A percentile compares a stretch with the other conserved stretches of the same genome.
Conservation (phyloP, 2,888 invertebrate genomes). For the Apodemia duryi region DNA sequence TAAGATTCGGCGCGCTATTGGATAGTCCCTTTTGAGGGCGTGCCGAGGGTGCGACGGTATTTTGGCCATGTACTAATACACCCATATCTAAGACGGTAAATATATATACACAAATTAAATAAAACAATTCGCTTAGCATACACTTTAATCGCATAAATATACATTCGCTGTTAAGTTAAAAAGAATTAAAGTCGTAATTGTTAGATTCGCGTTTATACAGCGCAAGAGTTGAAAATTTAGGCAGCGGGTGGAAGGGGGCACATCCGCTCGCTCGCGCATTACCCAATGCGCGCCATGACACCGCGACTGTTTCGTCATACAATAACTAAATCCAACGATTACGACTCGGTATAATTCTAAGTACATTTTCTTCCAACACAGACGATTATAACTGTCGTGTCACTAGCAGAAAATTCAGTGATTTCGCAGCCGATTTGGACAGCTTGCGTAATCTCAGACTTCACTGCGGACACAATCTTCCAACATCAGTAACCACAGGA, state of each 20-base stretch:
- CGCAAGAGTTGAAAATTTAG: slow-evolving; percentile 54
- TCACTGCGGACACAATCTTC: slow-evolving; percentile 66
- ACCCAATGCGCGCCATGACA: slow-evolving; percentile 63
- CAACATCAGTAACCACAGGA: slow-evolving; percentile 24
- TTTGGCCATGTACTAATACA: slow-evolving; percentile 14
- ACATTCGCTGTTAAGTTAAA: slow-evolving; percentile 33
- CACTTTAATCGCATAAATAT: slow-evolving; percentile 36
- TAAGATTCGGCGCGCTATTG: slow-evolving; percentile 45
- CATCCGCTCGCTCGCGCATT: slow-evolving; percentile 62
- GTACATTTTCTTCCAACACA: slow-evolving; percentile 27
- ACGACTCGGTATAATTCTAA: slow-evolving; percentile 50
- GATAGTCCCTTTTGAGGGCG: slow-evolving; percentile 44
- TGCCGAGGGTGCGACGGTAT: slow-evolving; percentile 37
- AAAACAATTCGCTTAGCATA: slow-evolving; percentile 32
- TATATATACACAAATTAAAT: slow-evolving; percentile 15
- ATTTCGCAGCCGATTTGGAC: slow-evolving; percentile 71
- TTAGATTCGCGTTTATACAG: slow-evolving; percentile 48
- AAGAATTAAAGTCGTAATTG: slow-evolving; percentile 39
- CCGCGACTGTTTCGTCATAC: slow-evolving; percentile 62
- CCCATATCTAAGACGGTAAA: neutral
- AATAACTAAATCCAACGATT: slow-evolving; percentile 58
- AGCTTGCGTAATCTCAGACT: slow-evolving; percentile 74
- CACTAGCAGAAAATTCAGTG: slow-evolving; percentile 71
- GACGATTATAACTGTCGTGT: slow-evolving; percentile 40
- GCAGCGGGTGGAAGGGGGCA: slow-evolving; percentile 36